These are phyloP conservation scores for Papilio xuthus DNA, from an alignment of 1,140 invertebrate species.

Conservation along the genomic window DNA sequence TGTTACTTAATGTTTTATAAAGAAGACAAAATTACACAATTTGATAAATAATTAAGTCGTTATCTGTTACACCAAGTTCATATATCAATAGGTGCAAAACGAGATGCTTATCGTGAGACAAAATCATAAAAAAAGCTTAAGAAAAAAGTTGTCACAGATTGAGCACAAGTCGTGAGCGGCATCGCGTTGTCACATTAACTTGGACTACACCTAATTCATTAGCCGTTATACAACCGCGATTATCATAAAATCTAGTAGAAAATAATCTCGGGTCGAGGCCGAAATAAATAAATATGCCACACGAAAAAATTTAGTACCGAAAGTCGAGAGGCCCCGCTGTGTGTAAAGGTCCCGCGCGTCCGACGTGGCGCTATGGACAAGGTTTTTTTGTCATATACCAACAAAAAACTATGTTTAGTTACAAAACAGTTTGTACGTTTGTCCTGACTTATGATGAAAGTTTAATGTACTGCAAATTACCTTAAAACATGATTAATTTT, in stretches of 20 bases:
- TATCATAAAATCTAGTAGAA: conserved; percentile 79
- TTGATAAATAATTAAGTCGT: not conserved
- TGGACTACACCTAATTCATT: conserved; percentile 70
- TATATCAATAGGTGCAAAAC: conserved; percentile 46
- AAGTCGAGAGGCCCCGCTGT: conserved; percentile 61
- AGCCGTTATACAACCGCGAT: conserved; percentile 67
- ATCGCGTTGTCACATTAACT: conserved; percentile 62
- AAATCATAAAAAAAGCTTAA: conserved; percentile 33
- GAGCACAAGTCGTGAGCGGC: conserved; percentile 46
- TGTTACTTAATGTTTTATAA: not conserved
- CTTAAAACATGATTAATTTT: not conserved
- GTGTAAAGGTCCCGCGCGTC: conserved; percentile 68
- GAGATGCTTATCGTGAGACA: conserved; percentile 45
- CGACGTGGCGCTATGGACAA: conserved; percentile 64
- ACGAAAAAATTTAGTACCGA: conserved; percentile 73
- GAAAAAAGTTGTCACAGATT: conserved; percentile 53
- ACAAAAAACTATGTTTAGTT: conserved; percentile 44
- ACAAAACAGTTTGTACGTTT: conserved; percentile 31
- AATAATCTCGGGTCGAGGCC: conserved; percentile 66
- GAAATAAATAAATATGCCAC: conserved; percentile 76
- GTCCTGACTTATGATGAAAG: not conserved
- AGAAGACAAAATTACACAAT: not conserved
- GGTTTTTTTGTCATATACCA: conserved; percentile 51
- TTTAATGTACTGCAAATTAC: not conserved
- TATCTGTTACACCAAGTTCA: not conserved